Evolutionary conservation across 2,888 invertebrate species (phyloP).

Genomic region (Ormyrus nitidulus): DNA sequence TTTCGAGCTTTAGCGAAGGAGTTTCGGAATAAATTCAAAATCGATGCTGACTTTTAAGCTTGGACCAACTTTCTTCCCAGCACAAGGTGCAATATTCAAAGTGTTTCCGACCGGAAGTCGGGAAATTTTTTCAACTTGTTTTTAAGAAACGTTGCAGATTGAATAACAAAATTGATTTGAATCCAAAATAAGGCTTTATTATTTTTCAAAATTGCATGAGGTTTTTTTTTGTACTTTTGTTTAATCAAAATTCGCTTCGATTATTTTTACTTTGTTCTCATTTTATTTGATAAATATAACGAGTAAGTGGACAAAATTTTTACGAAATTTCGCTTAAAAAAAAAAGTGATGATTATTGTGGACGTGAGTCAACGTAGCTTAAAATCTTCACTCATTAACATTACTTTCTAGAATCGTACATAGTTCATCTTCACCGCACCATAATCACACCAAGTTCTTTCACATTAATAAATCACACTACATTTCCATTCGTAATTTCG

Average conservation of each 20-base stretch:
- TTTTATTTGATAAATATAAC: not conserved
- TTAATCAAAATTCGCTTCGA: not conserved
- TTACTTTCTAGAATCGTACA: constrained; percentile 36
- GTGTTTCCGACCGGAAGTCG: not conserved
- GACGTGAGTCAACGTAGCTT: constrained; percentile 43
- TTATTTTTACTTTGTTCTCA: not conserved
- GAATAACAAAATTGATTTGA: not conserved
- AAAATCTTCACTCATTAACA: constrained; percentile 30
- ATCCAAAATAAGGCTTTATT: not conserved
- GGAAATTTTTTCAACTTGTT: not conserved
- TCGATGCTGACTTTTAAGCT: not conserved
- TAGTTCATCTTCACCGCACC: constrained; percentile 42
- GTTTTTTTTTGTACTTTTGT: not conserved
- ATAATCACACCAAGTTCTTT: constrained; percentile 17
- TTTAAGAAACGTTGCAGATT: constrained; percentile 34
- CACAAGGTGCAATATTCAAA: not conserved
- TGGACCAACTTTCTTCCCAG: constrained; percentile 5
- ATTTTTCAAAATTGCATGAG: constrained; percentile 20
- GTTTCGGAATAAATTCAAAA: not conserved
- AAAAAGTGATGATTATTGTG: constrained; percentile 34
- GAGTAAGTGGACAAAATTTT: constrained; percentile 6
- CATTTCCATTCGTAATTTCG: constrained; percentile 20
- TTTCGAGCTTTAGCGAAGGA: not conserved
- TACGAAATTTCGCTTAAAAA: constrained; percentile 18
- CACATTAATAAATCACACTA: constrained; percentile 25